phyloP scores from a whole-genome alignment of 2,888 invertebrate genomes.

The Hirtodrosophila cameraria region DNA sequence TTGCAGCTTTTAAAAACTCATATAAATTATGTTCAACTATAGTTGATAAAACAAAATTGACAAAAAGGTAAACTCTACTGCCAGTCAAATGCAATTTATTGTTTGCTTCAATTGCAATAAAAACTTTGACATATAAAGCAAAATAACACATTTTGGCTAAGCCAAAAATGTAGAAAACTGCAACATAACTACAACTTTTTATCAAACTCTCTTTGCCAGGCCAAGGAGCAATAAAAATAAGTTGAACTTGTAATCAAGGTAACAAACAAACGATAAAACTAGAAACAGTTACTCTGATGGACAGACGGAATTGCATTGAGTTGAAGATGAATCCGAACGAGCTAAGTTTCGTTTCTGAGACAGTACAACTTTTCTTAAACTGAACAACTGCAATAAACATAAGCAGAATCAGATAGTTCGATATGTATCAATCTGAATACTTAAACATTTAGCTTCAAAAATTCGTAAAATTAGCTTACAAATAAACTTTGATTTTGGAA shows the following conservation, averaged over 20 bases:
- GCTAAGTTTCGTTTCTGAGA: constrained; percentile 3
- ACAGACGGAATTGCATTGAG: not conserved
- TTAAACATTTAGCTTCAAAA: no score
- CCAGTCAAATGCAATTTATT: constrained; percentile 29
- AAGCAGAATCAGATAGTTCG: not conserved
- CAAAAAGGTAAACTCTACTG: not conserved
- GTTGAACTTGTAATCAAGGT: constrained; percentile 49
- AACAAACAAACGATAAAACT: constrained; percentile 54
- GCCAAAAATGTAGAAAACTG: constrained; percentile 12
- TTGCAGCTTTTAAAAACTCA: not conserved
- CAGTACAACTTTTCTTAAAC: not conserved
- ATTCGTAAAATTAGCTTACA: no score
- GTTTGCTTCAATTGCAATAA: constrained; percentile 20
- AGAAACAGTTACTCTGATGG: constrained; percentile 2
- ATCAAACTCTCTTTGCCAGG: not conserved
- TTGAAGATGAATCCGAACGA: not conserved
- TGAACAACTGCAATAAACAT: not conserved
- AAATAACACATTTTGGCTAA: constrained; percentile 17
- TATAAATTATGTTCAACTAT: not conserved
- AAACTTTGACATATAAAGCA: constrained; percentile 35
- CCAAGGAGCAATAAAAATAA: constrained; percentile 17
- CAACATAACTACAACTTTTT: constrained; percentile 34
- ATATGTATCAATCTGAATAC: not conserved
- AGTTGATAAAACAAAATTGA: not conserved
- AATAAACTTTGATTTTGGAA: no score